Evolutionary conservation across 2,888 invertebrate species (phyloP).

Genomic region (Eupithecia vulgata): DNA sequence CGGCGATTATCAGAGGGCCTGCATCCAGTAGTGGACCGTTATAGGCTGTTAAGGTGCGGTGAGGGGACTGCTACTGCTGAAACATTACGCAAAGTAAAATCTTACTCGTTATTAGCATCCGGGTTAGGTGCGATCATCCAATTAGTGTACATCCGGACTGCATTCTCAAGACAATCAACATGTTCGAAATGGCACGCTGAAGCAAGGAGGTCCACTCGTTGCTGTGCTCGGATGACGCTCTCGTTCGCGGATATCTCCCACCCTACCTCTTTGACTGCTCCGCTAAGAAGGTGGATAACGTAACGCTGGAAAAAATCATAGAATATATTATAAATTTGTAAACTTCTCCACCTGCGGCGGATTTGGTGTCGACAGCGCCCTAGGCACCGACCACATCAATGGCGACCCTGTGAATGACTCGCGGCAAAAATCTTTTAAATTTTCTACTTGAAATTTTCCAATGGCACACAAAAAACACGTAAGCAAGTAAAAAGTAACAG

Average conservation of each 20-base stretch:
- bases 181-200: slow-evolving; percentile 91
- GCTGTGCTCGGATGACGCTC: slow-evolving; percentile 88
- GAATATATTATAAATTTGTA: background rate
- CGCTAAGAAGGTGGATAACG: slow-evolving; percentile 85
- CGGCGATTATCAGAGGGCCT: no score
- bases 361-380: no score
- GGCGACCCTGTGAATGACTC: no score
- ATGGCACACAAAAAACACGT: no score
- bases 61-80: background rate
- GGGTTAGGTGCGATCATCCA: slow-evolving; percentile 90
- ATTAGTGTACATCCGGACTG: slow-evolving; percentile 88
- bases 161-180: slow-evolving; percentile 88
- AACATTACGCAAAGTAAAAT: background rate
- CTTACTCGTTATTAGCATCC: slow-evolving; percentile 89
- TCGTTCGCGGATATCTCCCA: slow-evolving; percentile 86
- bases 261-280: slow-evolving; percentile 88
- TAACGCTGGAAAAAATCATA: slow-evolving; percentile 83
- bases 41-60: no score
- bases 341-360: no score
- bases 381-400: no score
- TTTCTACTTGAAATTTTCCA: no score
- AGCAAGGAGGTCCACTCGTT: slow-evolving; percentile 87
- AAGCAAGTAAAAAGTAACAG: no score
- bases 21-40: no score
- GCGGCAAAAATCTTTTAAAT: no score